Percentiles rank a stretch among this genome's conserved stretches.
Conservation (phyloP, 2,113 vertebrate genomes). For the Lagopus muta region DNA sequence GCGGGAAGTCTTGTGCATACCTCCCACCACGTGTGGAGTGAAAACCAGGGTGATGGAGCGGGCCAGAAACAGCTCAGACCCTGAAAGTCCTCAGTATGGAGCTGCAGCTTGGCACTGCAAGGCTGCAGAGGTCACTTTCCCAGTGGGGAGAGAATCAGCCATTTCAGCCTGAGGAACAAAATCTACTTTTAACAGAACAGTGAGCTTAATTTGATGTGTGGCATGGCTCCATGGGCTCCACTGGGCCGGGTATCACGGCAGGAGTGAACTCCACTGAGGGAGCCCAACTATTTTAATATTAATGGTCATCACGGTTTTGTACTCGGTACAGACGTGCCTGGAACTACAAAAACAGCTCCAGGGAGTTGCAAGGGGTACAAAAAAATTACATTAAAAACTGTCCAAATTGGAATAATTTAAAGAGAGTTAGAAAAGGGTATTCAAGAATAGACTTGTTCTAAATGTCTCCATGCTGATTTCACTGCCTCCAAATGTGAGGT, state of each 20-base stretch:
- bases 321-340: background rate
- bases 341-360: conserved; percentile 34
- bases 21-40: background rate
- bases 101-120: background rate
- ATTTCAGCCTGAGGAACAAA: too few relatives aligned
- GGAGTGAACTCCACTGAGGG: background rate
- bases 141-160: background rate
- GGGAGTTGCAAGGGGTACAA: conserved; percentile 24
- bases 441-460: conserved; percentile 74
- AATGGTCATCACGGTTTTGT: background rate
- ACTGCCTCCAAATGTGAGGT: conserved; percentile 69
- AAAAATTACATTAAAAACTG: conserved; percentile 44
- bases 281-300: conserved; percentile 14
- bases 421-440: conserved; percentile 72
- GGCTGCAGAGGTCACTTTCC: background rate
- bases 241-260: background rate
- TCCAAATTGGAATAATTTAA: conserved; percentile 56
- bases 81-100: background rate
- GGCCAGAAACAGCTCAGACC: background rate
- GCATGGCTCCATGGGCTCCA: background rate
- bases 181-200: background rate
- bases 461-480: conserved; percentile 69
- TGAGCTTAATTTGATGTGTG: background rate
- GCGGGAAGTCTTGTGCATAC: accelerated
- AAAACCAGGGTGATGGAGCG: background rate